phyloP scores from a whole-genome alignment of 1,140 invertebrate species.

The Procambarus clarkii region DNA sequence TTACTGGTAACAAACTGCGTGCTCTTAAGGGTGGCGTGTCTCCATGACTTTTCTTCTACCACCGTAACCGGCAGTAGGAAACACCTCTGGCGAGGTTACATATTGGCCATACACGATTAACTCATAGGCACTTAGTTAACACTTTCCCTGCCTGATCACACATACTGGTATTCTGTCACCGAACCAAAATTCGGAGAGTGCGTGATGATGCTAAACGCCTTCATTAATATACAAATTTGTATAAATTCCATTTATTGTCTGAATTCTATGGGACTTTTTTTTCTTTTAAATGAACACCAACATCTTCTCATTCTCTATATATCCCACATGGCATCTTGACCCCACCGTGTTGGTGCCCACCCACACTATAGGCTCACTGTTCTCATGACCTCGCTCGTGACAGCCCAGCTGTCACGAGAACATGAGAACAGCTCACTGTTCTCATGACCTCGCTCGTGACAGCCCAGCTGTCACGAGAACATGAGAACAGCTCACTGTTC shows the following conservation, averaged over 20 bases:
- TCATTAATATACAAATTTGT: not conserved
- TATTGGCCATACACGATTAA: too few species aligned
- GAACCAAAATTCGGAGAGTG: not conserved
- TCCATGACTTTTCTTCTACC: too few species aligned
- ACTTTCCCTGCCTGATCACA: not conserved
- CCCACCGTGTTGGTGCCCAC: not conserved
- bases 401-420: not conserved
- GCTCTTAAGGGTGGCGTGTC: too few species aligned
- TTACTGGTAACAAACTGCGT: too few species aligned
- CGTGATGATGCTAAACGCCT: not conserved
- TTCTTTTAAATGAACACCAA: too few species aligned
- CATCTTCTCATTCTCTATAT: too few species aligned
- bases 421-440: not conserved
- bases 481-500: not conserved
- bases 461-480: not conserved
- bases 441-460: not conserved
- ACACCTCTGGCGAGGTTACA: too few species aligned
- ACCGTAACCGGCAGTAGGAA: too few species aligned
- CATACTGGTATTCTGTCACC: not conserved
- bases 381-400: not conserved
- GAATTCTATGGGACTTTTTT: not conserved
- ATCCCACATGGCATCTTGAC: too few species aligned
- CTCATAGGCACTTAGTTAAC: not conserved
- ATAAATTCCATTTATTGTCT: not conserved
- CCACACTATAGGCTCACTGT: not conserved